These are phyloP conservation scores for Syndactyla subalaris DNA, from an alignment of 2,797 vertebrate genomes.

Conservation along the genomic window DNA sequence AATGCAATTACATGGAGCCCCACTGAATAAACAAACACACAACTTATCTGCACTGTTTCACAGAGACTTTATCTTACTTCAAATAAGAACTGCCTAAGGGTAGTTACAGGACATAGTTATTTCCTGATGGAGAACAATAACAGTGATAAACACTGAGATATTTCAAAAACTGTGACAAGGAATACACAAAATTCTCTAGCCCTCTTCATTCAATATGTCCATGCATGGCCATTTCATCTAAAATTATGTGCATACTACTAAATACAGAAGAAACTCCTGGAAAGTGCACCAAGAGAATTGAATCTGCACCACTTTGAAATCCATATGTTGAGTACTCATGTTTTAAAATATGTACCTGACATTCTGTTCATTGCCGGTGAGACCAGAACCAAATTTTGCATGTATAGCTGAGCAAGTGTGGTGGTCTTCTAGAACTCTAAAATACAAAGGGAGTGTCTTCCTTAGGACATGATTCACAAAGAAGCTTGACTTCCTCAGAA, in stretches of 20 bases:
- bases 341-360: slow-evolving; percentile 69
- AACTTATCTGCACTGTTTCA: background rate
- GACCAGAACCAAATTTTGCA: slow-evolving; percentile 75
- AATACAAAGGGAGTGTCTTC: slow-evolving; percentile 18
- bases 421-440: slow-evolving; percentile 77
- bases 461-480: background rate
- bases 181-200: background rate
- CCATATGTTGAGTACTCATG: background rate
- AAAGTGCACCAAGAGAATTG: background rate
- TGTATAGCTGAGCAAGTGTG: slow-evolving; percentile 76
- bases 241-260: background rate
- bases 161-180: background rate
- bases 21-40: background rate
- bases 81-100: background rate
- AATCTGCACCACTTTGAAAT: background rate
- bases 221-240: background rate
- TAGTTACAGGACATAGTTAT: background rate
- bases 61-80: background rate
- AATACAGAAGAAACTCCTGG: background rate
- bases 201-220: background rate
- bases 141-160: background rate
- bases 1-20: background rate
- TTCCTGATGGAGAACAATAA: background rate
- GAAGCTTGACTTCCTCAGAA: background rate
- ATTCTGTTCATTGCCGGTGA: slow-evolving; percentile 72